These are phyloP conservation scores for Thalassoma bifasciatum DNA, from an alignment of 2,113 vertebrate genomes.

Conservation along the genomic window DNA sequence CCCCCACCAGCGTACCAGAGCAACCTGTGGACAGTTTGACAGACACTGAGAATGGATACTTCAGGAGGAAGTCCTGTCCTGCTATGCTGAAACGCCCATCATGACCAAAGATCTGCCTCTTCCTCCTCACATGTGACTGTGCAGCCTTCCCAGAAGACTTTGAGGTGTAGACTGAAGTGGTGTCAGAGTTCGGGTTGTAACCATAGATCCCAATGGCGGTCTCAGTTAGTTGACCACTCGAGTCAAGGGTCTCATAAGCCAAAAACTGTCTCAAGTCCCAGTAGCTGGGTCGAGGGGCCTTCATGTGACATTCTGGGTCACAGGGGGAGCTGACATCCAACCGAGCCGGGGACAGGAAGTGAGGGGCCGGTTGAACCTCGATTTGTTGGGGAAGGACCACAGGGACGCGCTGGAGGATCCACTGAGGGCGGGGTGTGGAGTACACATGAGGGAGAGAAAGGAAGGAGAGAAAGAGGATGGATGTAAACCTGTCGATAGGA, in stretches of 20 bases:
- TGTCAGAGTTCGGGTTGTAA: constrained; percentile 59
- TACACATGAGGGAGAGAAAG: constrained; percentile 72
- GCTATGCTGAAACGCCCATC: constrained; percentile 95
- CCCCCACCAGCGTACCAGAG: constrained; percentile 92
- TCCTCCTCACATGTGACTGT: constrained; percentile 78
- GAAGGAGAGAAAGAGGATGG: constrained; percentile 76
- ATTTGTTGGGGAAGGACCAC: constrained; percentile 90
- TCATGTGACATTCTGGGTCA: constrained; percentile 91
- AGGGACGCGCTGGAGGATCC: constrained; percentile 91
- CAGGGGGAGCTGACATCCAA: constrained; percentile 90
- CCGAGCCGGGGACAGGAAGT: constrained; percentile 87
- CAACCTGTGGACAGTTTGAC: constrained; percentile 97
- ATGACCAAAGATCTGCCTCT: constrained; percentile 94
- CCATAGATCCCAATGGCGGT: constrained; percentile 92
- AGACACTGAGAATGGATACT: constrained; percentile 94
- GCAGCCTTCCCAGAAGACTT: constrained; percentile 37
- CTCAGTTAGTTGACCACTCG: constrained; percentile 89
- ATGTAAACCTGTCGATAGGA: constrained; percentile 58
- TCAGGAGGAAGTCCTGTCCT: constrained; percentile 91
- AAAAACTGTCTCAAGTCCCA: constrained; percentile 88
- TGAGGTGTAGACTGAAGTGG: constrained; percentile 43
- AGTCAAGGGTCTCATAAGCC: constrained; percentile 93
- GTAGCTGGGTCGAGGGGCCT: constrained; percentile 85
- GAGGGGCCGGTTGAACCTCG: constrained; percentile 82
- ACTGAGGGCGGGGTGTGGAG: constrained; percentile 84